Percentiles rank a stretch among this genome's conserved stretches.
Evolutionary conservation across 2,888 invertebrate genomes (phyloP).

Genomic region (Orthosia incerta): DNA sequence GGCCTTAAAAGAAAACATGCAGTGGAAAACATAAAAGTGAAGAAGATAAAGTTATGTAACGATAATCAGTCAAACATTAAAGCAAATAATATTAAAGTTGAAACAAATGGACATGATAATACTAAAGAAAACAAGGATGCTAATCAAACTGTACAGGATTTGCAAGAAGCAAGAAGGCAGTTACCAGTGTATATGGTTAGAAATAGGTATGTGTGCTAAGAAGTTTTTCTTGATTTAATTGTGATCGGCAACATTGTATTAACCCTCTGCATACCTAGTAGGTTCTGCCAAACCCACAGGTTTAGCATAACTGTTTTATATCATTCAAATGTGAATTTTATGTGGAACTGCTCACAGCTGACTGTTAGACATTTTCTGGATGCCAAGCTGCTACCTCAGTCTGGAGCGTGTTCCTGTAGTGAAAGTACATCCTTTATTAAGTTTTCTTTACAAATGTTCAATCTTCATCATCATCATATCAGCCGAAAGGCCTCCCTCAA

Average conservation of each 20-base stretch:
- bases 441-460: too few species aligned
- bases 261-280: neutral
- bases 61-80: constrained; percentile 46
- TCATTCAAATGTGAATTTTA: too few species aligned
- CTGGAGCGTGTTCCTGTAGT: too few species aligned
- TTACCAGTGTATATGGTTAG: constrained; percentile 91
- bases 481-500: too few species aligned
- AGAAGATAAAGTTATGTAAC: constrained; percentile 75
- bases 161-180: constrained; percentile 84
- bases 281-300: too few species aligned
- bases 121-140: constrained; percentile 57
- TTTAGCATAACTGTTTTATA: too few species aligned
- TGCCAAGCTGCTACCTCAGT: too few species aligned
- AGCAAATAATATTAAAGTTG: constrained; percentile 33
- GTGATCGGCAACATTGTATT: neutral
- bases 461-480: too few species aligned
- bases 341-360: too few species aligned
- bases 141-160: constrained; percentile 70
- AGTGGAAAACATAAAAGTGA: constrained; percentile 74
- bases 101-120: constrained; percentile 65
- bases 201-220: constrained; percentile 77
- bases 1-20: constrained; percentile 74
- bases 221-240: constrained; percentile 1
- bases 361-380: too few species aligned
- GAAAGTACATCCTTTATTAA: too few species aligned